Conservation (phyloP, 2,797 vertebrate genomes). For the Liasis olivaceus region DNA sequence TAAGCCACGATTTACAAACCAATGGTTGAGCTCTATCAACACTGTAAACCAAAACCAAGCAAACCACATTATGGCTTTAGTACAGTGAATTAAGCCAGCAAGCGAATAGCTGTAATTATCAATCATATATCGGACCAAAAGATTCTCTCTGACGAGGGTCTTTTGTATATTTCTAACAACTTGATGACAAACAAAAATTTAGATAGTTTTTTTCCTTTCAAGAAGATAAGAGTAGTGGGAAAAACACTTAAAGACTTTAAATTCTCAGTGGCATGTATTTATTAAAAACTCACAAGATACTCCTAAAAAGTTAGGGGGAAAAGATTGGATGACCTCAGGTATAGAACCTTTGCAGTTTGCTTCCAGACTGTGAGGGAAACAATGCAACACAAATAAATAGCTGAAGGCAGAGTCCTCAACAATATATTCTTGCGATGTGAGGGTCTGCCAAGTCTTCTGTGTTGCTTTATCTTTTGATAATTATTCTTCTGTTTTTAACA, state of each 20-base stretch:
- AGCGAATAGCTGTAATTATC: neutral
- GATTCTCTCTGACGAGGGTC: neutral
- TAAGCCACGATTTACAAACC: neutral
- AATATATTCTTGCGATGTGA: neutral
- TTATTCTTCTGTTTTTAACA: too few species aligned
- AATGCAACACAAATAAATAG: neutral
- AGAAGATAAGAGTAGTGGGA: neutral
- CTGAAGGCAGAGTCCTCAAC: neutral
- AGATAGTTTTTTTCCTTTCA: neutral
- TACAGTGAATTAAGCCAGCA: neutral
- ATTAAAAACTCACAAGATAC: neutral
- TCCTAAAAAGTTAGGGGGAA: neutral
- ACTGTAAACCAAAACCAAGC: neutral
- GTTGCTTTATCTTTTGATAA: neutral
- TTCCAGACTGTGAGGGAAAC: conserved; percentile 14
- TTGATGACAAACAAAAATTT: neutral
- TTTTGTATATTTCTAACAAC: neutral
- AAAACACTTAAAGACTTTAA: neutral
- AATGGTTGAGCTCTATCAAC: neutral
- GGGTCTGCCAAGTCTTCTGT: neutral
- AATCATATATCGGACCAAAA: neutral
- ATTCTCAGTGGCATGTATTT: neutral
- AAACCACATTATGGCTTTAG: neutral
- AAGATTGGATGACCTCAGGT: neutral
- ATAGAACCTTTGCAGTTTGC: neutral